Evolutionary conservation across 2,888 invertebrate species (phyloP).

Genomic region (Dynastes maya): DNA sequence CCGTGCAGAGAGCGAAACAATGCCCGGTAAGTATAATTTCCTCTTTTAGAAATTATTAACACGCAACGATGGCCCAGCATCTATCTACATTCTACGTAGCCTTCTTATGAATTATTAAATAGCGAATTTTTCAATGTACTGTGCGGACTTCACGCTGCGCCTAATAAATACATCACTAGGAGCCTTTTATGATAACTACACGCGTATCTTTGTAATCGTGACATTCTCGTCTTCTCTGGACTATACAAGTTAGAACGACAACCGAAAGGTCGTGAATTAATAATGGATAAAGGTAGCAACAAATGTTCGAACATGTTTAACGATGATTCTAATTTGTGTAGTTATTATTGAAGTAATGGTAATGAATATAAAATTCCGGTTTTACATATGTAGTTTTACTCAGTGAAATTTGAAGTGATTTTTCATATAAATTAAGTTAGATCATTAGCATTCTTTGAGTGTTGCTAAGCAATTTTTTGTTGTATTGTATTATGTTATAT

Average conservation of each 20-base stretch:
- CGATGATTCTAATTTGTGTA: slow-evolving; percentile 7
- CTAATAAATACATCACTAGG: slow-evolving; percentile 27
- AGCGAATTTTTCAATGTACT: slow-evolving; percentile 34
- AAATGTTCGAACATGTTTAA: slow-evolving; percentile 13
- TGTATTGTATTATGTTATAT: no score
- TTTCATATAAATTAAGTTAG: no score
- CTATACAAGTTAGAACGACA: no score
- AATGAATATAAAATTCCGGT: no score
- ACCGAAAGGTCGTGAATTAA: slow-evolving; percentile 10
- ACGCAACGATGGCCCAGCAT: neutral
- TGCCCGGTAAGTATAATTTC: slow-evolving; percentile 19
- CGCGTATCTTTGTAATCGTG: neutral
- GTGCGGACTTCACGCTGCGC: slow-evolving; percentile 35
- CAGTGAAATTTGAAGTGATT: no score
- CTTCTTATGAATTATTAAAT: slow-evolving; percentile 41
- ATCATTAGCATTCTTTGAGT: no score
- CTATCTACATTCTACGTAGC: neutral
- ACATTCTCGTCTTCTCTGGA: no score
- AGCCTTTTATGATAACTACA: neutral
- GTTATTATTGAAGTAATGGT: neutral
- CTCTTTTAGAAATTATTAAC: slow-evolving; percentile 28
- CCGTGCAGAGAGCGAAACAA: slow-evolving; percentile 18
- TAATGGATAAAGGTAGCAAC: neutral
- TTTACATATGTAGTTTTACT: no score
- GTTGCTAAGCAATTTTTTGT: no score